phyloP scores from a whole-genome alignment of 2,113 vertebrate species.

The Kryptolebias marmoratus region DNA sequence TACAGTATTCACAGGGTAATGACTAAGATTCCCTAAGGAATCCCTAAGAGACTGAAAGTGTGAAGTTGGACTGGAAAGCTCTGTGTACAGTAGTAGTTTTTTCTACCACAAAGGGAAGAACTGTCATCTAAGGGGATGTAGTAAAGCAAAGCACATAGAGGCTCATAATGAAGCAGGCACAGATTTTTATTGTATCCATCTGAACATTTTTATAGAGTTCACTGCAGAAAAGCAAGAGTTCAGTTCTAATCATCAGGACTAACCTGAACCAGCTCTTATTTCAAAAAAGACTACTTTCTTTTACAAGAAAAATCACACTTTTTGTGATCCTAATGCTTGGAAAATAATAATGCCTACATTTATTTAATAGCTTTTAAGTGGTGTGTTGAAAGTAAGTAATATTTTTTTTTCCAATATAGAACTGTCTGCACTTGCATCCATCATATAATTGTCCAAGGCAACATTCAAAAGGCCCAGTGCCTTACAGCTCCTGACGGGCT shows the following conservation, averaged over 20 bases:
- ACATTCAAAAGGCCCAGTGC: neutral
- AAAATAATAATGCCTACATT: no score
- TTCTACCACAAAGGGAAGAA: neutral
- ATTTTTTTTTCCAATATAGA: neutral
- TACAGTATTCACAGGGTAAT: constrained; percentile 27
- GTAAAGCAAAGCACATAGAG: neutral
- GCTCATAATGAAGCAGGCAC: neutral
- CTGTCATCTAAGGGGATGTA: constrained; percentile 7
- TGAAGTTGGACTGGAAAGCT: constrained; percentile 46
- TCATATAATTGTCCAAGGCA: neutral
- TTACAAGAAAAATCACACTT: neutral
- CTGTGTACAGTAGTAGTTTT: constrained; percentile 8
- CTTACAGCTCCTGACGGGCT: neutral
- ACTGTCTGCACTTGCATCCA: neutral
- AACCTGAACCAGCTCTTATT: neutral
- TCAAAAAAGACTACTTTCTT: neutral
- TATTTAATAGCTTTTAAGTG: neutral
- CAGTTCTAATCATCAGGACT: neutral
- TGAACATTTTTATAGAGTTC: neutral
- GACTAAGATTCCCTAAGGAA: constrained; percentile 33
- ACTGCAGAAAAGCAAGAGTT: constrained; percentile 1
- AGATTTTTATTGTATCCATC: neutral
- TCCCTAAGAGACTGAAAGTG: constrained; percentile 10
- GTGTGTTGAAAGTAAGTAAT: neutral
- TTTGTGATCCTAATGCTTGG: neutral